Evolutionary conservation across 2,797 vertebrate species (phyloP).

Genomic region (Hippoglossus hippoglossus): DNA sequence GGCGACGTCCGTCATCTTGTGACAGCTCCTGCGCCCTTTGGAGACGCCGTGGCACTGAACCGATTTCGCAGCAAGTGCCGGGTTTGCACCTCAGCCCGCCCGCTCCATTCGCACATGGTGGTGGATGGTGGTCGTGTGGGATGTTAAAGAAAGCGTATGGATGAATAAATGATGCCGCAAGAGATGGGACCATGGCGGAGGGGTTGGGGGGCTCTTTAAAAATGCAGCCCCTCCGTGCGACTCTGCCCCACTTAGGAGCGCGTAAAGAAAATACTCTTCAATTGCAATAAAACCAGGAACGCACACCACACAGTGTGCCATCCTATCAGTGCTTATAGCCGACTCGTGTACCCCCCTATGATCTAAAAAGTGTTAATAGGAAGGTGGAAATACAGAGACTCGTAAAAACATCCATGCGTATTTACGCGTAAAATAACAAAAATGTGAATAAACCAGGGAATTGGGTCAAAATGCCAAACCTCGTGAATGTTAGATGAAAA

Average conservation of each 20-base stretch:
- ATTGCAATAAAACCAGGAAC: conserved; percentile 33
- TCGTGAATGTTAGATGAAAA: conserved; percentile 22
- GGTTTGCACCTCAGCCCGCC: conserved; percentile 15
- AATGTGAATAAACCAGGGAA: neutral
- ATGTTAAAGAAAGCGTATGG: conserved; percentile 74
- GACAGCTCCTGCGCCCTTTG: conserved; percentile 66
- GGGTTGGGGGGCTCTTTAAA: conserved; percentile 73
- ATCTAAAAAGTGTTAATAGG: conserved; percentile 1
- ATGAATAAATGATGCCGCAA: conserved; percentile 83
- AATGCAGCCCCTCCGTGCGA: conserved; percentile 77
- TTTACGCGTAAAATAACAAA: neutral
- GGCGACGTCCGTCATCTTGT: conserved; percentile 77
- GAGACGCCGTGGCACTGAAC: conserved; percentile 56
- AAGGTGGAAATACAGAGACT: conserved; percentile 1
- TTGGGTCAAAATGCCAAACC: conserved; percentile 15
- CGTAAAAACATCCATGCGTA: too few relatives aligned
- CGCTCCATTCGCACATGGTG: conserved; percentile 54
- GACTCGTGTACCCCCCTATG: too few relatives aligned
- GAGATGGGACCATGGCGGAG: conserved; percentile 62
- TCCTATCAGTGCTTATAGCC: neutral
- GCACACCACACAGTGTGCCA: neutral
- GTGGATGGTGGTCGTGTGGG: neutral
- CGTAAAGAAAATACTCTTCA: conserved; percentile 45
- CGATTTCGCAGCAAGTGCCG: conserved; percentile 42
- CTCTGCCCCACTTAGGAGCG: conserved; percentile 79